Percentiles rank a stretch among this genome's conserved stretches.
Evolutionary conservation across 2,797 vertebrate genomes (phyloP).

Genomic region (Mus minutoides): DNA sequence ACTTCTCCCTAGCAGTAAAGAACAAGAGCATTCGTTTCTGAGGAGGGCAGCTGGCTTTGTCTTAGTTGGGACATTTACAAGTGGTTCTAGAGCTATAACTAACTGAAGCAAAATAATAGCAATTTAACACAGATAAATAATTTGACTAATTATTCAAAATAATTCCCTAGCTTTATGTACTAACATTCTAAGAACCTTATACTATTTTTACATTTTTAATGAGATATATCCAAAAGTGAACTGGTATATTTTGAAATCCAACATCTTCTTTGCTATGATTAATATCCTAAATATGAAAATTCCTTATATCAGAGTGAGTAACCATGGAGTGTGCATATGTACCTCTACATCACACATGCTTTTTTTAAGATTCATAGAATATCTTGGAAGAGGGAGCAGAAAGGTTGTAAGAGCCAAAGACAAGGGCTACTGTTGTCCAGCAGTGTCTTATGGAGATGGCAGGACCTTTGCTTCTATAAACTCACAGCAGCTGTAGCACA

Average conservation of each 20-base stretch:
- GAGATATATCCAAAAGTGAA: neutral
- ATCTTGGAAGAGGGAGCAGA: neutral
- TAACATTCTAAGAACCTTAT: neutral
- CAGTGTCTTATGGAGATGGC: neutral
- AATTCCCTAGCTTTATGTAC: neutral
- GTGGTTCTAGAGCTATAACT: neutral
- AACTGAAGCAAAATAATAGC: neutral
- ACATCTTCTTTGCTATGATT: neutral
- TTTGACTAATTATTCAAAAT: neutral
- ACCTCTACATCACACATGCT: no score
- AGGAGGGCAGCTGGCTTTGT: neutral
- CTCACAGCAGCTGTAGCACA: neutral
- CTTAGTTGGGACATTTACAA: constrained; percentile 11
- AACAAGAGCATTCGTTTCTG: neutral
- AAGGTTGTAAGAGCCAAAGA: neutral
- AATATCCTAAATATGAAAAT: neutral
- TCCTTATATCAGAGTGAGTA: neutral
- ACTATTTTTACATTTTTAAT: neutral
- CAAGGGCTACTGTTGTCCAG: neutral
- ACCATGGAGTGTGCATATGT: neutral
- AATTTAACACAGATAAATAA: neutral
- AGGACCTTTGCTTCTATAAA: neutral
- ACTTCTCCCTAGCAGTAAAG: neutral
- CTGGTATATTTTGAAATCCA: constrained; percentile 18
- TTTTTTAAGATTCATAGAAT: neutral